phyloP scores from a whole-genome alignment of 2,113 vertebrate species.

The rabbit (Oryctolagus cuniculus) region mOryCun1.1 NC_091444.1:45358001-45358500 shows the following conservation, averaged over 20 bases:
- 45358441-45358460: not conserved
- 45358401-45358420: fast-evolving
- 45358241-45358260: not conserved
- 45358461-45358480: not conserved
- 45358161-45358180: not conserved
- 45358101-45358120: too few relatives aligned
- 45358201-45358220: not conserved
- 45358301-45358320: not conserved
- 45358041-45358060: too few relatives aligned
- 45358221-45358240: not conserved
- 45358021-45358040: too few relatives aligned
- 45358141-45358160: too few relatives aligned
- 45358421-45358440: not conserved
- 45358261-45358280: not conserved
- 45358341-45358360: not conserved
- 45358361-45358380: not conserved
- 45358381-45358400: not conserved
- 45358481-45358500: conserved; percentile 1
- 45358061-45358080: too few relatives aligned
- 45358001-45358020: too few relatives aligned
- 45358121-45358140: too few relatives aligned
- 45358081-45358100: too few relatives aligned
- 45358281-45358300: not conserved
- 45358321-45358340: not conserved
- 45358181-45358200: not conserved